phyloP scores from a whole-genome alignment of 1,140 invertebrate species.

The honey bee (Apis mellifera) region DNA sequence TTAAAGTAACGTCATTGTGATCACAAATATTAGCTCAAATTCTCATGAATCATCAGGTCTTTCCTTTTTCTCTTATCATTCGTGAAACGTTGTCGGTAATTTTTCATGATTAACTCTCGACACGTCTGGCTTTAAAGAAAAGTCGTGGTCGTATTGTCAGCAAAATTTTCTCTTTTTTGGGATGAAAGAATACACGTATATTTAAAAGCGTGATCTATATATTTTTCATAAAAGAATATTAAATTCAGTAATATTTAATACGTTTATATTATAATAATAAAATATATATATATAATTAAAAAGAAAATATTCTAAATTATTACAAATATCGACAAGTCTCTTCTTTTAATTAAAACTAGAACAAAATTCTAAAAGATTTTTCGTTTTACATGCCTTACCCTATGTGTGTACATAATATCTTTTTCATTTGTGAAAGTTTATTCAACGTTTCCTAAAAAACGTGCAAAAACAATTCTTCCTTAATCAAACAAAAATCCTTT shows the following conservation, averaged over 20 bases:
- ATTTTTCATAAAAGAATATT: no score
- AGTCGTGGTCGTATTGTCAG: neutral
- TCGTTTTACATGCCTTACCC: no score
- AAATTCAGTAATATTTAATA: no score
- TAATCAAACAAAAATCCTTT: neutral
- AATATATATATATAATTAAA: no score
- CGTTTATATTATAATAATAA: no score
- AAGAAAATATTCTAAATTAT: no score
- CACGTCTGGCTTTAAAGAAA: neutral
- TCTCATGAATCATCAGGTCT: neutral
- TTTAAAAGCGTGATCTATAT: neutral
- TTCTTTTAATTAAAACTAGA: no score
- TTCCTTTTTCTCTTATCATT: neutral
- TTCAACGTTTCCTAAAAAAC: neutral
- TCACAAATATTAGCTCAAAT: conserved; percentile 2
- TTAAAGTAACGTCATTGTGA: neutral
- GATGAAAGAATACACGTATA: neutral
- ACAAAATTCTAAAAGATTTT: no score
- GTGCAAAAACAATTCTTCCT: neutral
- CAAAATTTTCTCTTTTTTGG: neutral
- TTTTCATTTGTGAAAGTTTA: no score
- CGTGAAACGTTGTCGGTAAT: neutral
- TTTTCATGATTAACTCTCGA: conserved; percentile 3
- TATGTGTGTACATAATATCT: no score
- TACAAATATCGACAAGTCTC: no score